phyloP scores from a whole-genome alignment of 37 sponge, comb jelly and placozoan genomes.

The Oscarella lobularis region DNA sequence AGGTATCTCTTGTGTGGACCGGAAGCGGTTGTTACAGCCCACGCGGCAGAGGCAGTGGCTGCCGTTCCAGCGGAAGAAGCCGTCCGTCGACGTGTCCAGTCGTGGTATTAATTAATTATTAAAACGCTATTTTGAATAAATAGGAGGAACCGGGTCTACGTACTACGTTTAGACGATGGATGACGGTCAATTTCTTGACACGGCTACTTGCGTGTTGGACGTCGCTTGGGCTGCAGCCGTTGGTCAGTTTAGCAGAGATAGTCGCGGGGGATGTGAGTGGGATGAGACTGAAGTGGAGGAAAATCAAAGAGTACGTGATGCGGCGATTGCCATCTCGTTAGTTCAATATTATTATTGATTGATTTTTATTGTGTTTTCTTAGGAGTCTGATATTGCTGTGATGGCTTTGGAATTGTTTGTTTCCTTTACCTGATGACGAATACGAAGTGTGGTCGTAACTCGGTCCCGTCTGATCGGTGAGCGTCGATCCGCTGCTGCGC shows the following conservation, averaged over 20 bases:
- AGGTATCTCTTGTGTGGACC: not conserved
- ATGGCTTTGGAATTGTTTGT: constrained; percentile 63
- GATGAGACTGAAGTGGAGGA: too few relatives aligned
- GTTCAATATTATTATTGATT: not conserved
- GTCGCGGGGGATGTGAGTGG: too few relatives aligned
- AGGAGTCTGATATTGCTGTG: constrained; percentile 63
- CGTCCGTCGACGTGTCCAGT: too few relatives aligned
- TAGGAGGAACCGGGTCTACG: too few relatives aligned
- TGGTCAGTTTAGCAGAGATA: not conserved
- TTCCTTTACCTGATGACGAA: constrained; percentile 16
- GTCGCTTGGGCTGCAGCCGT: constrained; percentile 1
- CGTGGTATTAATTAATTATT: too few relatives aligned
- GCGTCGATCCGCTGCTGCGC: not conserved
- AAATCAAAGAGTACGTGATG: too few relatives aligned
- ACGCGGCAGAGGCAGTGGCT: too few relatives aligned
- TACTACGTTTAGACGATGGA: not conserved
- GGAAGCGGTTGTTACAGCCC: not conserved
- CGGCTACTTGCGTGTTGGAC: not conserved
- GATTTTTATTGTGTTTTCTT: not conserved
- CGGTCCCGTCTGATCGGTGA: not conserved
- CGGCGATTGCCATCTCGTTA: too few relatives aligned
- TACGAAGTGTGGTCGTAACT: not conserved
- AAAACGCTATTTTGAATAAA: too few relatives aligned
- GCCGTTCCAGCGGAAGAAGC: not conserved
- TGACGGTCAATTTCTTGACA: not conserved